Conservation (phyloP, 2,113 vertebrate species). For the Corythornis cristatus region DNA sequence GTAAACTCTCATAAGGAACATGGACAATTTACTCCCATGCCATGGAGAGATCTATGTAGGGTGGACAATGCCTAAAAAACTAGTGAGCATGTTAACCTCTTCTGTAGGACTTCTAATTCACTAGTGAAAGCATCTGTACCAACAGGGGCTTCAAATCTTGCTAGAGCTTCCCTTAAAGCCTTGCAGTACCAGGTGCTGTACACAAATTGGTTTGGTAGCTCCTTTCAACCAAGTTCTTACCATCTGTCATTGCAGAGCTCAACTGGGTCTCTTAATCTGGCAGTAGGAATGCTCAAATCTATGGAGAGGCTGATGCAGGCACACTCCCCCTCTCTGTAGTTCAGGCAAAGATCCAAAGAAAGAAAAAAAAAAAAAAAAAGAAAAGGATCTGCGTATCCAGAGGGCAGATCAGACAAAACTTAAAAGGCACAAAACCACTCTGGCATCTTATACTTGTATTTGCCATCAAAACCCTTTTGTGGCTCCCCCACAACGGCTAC, state of each 20-base stretch:
- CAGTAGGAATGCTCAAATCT: not conserved
- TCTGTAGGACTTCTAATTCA: not conserved
- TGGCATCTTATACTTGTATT: not conserved
- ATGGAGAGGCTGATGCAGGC: slow-evolving; percentile 3
- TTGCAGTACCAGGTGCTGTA: slow-evolving; percentile 30
- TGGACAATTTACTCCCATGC: not conserved
- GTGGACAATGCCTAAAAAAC: not conserved
- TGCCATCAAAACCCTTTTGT: not conserved
- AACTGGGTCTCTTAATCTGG: slow-evolving; percentile 22
- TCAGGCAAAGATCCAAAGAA: not conserved
- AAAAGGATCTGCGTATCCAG: not conserved
- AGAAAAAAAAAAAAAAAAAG: not conserved
- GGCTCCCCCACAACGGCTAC: not conserved
- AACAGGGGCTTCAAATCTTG: not conserved
- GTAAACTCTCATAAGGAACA: not conserved
- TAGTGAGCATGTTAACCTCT: not conserved
- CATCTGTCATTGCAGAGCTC: slow-evolving; percentile 51
- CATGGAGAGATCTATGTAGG: not conserved
- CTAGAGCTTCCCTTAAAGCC: slow-evolving; percentile 10
- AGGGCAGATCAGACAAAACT: not conserved
- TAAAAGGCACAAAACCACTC: not conserved
- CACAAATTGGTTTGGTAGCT: slow-evolving; percentile 57
- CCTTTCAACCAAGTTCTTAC: slow-evolving; percentile 52
- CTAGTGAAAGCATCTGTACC: not conserved
- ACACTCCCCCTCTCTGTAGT: not conserved